Conservation (phyloP, 1,140 invertebrate genomes). For the Hormaphis cornu region DNA sequence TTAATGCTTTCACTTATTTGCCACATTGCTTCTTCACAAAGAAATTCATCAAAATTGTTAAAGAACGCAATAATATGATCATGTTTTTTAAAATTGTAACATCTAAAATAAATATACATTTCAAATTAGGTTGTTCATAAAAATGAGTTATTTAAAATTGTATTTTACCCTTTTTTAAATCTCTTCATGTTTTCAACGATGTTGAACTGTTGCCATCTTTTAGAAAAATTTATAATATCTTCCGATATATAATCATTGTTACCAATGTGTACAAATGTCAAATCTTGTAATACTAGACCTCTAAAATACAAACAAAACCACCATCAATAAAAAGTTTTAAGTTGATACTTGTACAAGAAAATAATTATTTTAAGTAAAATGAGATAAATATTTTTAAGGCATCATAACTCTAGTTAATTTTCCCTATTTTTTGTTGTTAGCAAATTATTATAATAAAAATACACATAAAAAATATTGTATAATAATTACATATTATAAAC, state of each 20-base stretch:
- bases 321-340: too few species aligned
- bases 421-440: too few species aligned
- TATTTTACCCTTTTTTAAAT: slow-evolving; percentile 79
- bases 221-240: slow-evolving; percentile 89
- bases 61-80: slow-evolving; percentile 90
- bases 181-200: slow-evolving; percentile 96
- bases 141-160: neutral
- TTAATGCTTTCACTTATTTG: slow-evolving; percentile 93
- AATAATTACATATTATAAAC: neutral
- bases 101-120: slow-evolving; percentile 46
- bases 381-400: too few species aligned
- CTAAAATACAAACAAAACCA: slow-evolving; percentile 50
- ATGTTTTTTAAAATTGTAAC: slow-evolving; percentile 81
- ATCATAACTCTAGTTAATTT: too few species aligned
- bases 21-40: slow-evolving; percentile 96
- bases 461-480: neutral
- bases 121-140: neutral
- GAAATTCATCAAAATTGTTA: slow-evolving; percentile 90
- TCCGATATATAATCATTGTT: slow-evolving; percentile 81
- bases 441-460: too few species aligned
- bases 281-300: slow-evolving; percentile 93
- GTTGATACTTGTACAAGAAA: too few species aligned
- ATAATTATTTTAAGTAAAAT: too few species aligned
- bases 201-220: slow-evolving; percentile 95
- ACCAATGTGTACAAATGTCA: slow-evolving; percentile 97